Conservation (phyloP, 2,113 vertebrate species). For the Oncorhynchus tshawytscha region DNA sequence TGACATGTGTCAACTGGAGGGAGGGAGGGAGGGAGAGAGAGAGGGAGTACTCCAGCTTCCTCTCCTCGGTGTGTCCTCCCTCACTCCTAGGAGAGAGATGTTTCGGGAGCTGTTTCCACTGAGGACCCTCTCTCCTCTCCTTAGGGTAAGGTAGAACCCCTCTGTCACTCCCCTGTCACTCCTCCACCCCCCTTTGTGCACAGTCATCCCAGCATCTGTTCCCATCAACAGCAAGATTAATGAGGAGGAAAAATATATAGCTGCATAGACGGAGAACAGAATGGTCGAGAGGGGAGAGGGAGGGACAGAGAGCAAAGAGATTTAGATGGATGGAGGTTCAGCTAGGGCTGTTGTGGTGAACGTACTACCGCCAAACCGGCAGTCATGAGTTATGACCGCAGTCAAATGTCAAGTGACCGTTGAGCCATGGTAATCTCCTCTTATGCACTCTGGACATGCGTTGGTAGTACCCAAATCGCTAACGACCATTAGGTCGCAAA, state of each 20-base stretch:
- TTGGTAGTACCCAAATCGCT: too few relatives aligned
- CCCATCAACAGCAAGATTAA: conserved; percentile 25
- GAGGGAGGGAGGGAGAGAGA: not conserved
- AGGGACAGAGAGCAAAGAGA: conserved; percentile 1
- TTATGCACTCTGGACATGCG: too few relatives aligned
- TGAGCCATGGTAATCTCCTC: too few relatives aligned
- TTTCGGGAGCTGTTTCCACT: not conserved
- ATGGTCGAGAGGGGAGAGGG: not conserved
- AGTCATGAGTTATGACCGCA: too few relatives aligned
- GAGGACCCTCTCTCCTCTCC: not conserved
- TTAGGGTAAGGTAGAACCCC: too few relatives aligned
- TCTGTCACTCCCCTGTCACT: not conserved
- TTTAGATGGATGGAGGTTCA: not conserved
- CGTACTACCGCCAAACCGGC: too few relatives aligned
- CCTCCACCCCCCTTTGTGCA: conserved; percentile 3
- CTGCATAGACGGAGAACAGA: conserved; percentile 17
- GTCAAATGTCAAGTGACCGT: too few relatives aligned
- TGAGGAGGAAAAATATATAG: conserved; percentile 18
- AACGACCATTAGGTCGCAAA: too few relatives aligned
- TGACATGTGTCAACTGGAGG: not conserved
- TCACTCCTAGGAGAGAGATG: not conserved
- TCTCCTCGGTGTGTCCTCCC: not conserved
- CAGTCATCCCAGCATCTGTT: conserved; percentile 32
- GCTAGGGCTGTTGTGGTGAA: too few relatives aligned
- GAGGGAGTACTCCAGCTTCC: not conserved